These are phyloP conservation scores for Nettapus auritus DNA, from an alignment of 2,113 vertebrate genomes.

Conservation along the genomic window DNA sequence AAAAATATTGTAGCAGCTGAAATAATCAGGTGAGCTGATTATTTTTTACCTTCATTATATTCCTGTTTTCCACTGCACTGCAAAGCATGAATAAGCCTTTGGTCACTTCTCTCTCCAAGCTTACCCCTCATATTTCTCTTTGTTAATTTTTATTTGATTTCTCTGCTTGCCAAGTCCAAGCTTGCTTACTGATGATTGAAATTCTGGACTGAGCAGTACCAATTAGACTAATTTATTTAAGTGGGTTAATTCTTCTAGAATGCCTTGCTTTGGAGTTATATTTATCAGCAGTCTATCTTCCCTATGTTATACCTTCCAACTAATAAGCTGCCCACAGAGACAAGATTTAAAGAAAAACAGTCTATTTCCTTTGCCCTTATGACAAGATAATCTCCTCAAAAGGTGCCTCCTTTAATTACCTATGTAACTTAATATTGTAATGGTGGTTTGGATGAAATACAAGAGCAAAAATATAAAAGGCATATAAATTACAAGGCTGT, in stretches of 20 bases:
- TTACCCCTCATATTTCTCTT: background rate
- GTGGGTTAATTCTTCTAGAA: background rate
- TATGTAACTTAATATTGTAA: background rate
- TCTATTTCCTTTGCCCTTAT: background rate
- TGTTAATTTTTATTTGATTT: background rate
- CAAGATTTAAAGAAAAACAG: background rate
- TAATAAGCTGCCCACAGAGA: background rate
- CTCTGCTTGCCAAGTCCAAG: background rate
- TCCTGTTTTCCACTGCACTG: background rate
- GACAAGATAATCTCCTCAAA: background rate
- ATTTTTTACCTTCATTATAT: background rate
- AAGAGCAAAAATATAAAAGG: background rate
- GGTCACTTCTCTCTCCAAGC: background rate
- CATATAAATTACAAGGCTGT: background rate
- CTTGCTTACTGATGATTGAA: background rate
- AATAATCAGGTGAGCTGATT: background rate
- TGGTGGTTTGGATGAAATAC: background rate
- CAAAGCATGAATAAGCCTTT: background rate
- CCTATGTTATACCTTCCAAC: background rate
- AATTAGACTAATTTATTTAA: slow-evolving; percentile 40
- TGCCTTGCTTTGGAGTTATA: slow-evolving; percentile 4
- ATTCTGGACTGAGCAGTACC: background rate
- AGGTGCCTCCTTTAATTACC: background rate
- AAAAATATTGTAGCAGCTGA: background rate
- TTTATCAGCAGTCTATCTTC: background rate